A percentile compares a stretch with the other conserved stretches of the same genome.
Evolutionary conservation across 2,113 vertebrate species (phyloP).

Genomic region (Origma solitaria): DNA sequence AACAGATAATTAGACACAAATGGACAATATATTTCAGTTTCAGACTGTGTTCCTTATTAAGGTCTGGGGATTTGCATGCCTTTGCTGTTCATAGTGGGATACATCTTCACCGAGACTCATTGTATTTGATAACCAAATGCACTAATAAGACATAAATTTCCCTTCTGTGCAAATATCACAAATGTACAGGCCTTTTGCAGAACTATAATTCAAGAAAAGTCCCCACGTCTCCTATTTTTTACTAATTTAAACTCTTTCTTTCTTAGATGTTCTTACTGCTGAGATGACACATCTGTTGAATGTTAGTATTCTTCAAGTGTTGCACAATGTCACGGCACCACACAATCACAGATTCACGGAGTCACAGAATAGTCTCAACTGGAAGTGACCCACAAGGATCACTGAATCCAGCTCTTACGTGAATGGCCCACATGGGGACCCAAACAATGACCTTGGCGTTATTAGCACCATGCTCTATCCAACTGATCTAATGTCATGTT

Average conservation of each 20-base stretch:
- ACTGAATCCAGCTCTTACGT: rapidly evolving
- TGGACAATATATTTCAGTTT: not conserved
- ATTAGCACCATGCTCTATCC: not conserved
- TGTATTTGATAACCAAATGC: not conserved
- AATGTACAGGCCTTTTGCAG: not conserved
- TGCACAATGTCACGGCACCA: not conserved
- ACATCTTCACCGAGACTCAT: not conserved
- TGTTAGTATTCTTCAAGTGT: not conserved
- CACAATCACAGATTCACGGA: not conserved
- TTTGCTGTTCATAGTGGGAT: not conserved
- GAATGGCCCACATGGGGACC: too few species aligned
- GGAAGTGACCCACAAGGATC: not conserved
- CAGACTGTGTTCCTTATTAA: not conserved
- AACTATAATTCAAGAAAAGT: not conserved
- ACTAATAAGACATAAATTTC: not conserved
- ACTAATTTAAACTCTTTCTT: not conserved
- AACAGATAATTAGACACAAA: not conserved
- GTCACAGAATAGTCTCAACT: not conserved
- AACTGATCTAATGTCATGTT: not conserved
- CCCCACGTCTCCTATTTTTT: not conserved
- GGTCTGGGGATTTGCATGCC: not conserved
- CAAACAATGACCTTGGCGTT: not conserved
- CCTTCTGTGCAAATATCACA: not conserved
- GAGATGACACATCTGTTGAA: not conserved
- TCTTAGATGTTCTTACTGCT: not conserved